Base-by-base conservation (phyloP, 2,797 vertebrate genomes). In the Miichthys miiuy region DNA sequence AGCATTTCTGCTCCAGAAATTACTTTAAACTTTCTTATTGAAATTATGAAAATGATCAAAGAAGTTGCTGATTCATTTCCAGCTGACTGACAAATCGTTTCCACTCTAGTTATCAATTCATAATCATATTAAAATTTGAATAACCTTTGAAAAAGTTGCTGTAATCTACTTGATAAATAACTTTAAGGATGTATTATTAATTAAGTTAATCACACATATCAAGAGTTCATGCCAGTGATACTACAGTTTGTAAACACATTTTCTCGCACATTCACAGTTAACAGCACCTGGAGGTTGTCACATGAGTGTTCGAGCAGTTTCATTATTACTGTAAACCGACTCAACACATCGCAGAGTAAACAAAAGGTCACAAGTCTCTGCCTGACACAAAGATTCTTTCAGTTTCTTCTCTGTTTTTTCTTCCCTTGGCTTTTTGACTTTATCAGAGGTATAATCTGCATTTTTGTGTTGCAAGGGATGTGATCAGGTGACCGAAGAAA, bases 281-380 rank as follows among this genome's bases (percentile, higher is more conserved):
- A 68, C 44, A 78, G 55, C 47, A 80, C 56, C 51, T 69, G 42
- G 10, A 56, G 67, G 9, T 38, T 21, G 51, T 87, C 87, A 81
- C 75, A 65, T 65, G 72, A 66, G 21, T 52, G 3, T 64, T 7
- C 68, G 30, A 84, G 82, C 47, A 38, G 66, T 41, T 71, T 74
- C 60, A 25, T 8, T 68, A 48, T 75, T 27, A 55, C 56, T 44
- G 58, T 27, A 34, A 74, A 58, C 16, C n/a, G 21, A 21, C 20
- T 55, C 21, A 25, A 27, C 67, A 60, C 16, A 14, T 60, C n/a
- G 10, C 5, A 23, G 4, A 30, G 25, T 44, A 75, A 74, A 68
- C 21, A 63, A 30, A 25, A 23, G 18, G 8, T 48, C 25, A 58
- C 55, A 52, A 41, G 30, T 65, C 42, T 38, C 20, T 30, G 6